Percentiles rank a stretch among this genome's conserved stretches.
phyloP scores from a whole-genome alignment of 2,113 vertebrate species.

The Gymnarchus niloticus region DNA sequence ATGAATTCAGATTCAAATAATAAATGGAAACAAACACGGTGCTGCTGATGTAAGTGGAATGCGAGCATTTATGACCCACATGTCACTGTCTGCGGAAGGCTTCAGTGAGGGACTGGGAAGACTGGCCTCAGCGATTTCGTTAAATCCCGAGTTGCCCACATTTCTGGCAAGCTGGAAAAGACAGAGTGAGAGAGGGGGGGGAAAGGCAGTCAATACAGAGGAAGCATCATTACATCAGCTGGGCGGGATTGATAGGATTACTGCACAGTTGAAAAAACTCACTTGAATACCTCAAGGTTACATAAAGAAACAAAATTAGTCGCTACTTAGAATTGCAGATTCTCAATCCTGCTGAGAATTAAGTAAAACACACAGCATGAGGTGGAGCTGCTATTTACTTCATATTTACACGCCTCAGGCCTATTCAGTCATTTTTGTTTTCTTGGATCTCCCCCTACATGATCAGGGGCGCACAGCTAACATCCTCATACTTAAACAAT shows the following conservation, averaged over 20 bases:
- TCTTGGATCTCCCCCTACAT: no score
- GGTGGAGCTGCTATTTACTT: not conserved
- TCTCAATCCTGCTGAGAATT: not conserved
- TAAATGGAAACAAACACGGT: no score
- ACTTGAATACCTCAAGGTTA: not conserved
- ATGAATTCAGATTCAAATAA: no score
- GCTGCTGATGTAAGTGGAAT: no score
- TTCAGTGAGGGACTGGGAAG: constrained; percentile 51
- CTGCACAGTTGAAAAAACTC: not conserved
- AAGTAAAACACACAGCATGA: not conserved
- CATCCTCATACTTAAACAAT: no score
- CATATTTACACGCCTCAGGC: not conserved
- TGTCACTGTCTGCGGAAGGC: constrained; percentile 53
- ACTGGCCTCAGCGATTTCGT: constrained; percentile 58
- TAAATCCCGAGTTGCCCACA: constrained; percentile 61
- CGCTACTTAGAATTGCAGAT: not conserved
- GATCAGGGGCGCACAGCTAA: no score
- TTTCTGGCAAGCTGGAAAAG: constrained; percentile 56
- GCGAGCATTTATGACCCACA: constrained; percentile 37
- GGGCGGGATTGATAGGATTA: not conserved
- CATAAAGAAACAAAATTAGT: no score
- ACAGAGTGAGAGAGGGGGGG: constrained; percentile 5
- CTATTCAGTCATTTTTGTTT: no score
- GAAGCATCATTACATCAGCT: not conserved
- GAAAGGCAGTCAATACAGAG: not conserved